Evolutionary conservation across 2,113 vertebrate species (phyloP), one percentile per base, ranked within the genome.

Genomic region (Crypturellus undulatus): DNA sequence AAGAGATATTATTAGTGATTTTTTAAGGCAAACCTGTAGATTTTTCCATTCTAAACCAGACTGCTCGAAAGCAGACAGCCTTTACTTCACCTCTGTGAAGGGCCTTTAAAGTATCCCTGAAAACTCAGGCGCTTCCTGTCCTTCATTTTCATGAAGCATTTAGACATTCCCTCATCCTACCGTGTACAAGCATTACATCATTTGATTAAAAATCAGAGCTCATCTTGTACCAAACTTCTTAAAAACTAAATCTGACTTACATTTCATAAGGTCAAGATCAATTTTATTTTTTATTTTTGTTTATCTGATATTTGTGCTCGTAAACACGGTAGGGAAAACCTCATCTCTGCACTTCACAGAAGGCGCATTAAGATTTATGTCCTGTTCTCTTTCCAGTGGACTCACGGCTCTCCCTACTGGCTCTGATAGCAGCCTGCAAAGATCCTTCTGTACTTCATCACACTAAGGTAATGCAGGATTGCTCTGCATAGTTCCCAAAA

Each of bases 381-480:
- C 68, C 52, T 87, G 83, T 85, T 40, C 82, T 96, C 69, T 75
- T 94, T 95, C 87, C 84, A 91, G 84, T 90, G 90, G 95, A 90
- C 93, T 96, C 90, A 88, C 0, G 85, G 96, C 95, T 97, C 96
- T 95, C 96, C 92, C 96, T 97, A 58, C 94, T 96, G 94, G 95
- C 71, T 96, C 68, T 88, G 60, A 19, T 20, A 90, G 93, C 42
- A 94, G 94, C 47, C 34, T 95, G 92, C 93, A 97, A 88, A 97
- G 79, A 70, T 64, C 43, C 25, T 73, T 63, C 76, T 85, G 30
- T 13, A 47, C 30, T 85, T 91, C 9, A n/a, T 49, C 58, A 79
- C 77, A 36, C 59, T 85, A 60, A 47, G 6, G 3, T 42, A 79
- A 59, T n/a, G 73, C 18, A 2, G 30, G 18, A 85, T 56, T 83